Conservation (phyloP, 2,113 vertebrate species). For the Oxygymnocypris stewartii region DNA sequence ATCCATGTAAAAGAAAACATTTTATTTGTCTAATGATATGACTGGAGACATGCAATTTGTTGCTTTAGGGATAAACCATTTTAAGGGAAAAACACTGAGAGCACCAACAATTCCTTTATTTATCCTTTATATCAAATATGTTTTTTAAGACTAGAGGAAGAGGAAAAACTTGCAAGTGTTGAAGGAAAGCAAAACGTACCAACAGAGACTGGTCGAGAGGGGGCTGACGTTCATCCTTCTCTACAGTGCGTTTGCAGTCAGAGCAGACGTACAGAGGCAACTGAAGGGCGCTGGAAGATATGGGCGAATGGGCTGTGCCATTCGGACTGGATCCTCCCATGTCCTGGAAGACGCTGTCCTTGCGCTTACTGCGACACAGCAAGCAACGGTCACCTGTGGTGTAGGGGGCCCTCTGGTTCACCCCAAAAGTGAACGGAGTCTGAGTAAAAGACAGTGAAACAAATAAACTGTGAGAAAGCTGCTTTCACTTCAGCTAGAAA, state of each 20-base stretch:
- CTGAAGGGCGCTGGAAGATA: constrained; percentile 85
- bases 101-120: neutral
- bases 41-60: neutral
- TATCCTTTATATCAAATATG: neutral
- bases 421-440: constrained; percentile 95
- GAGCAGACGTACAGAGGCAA: constrained; percentile 95
- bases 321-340: constrained; percentile 78
- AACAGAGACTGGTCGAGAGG: constrained; percentile 83
- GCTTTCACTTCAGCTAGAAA: neutral
- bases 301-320: constrained; percentile 80
- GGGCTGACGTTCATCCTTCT: constrained; percentile 87
- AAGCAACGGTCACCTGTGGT: constrained; percentile 92
- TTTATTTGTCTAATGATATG: neutral
- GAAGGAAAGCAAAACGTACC: constrained; percentile 71
- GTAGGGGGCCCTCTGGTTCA: constrained; percentile 91
- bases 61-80: neutral
- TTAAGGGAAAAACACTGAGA: neutral
- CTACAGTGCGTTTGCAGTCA: constrained; percentile 90
- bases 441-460: constrained; percentile 55
- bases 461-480: neutral
- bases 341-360: constrained; percentile 83
- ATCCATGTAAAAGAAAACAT: neutral
- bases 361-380: constrained; percentile 91
- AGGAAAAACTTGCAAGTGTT: neutral
- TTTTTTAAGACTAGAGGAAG: neutral